Conservation (phyloP, 2,888 invertebrate genomes). For the Dione juno region DNA sequence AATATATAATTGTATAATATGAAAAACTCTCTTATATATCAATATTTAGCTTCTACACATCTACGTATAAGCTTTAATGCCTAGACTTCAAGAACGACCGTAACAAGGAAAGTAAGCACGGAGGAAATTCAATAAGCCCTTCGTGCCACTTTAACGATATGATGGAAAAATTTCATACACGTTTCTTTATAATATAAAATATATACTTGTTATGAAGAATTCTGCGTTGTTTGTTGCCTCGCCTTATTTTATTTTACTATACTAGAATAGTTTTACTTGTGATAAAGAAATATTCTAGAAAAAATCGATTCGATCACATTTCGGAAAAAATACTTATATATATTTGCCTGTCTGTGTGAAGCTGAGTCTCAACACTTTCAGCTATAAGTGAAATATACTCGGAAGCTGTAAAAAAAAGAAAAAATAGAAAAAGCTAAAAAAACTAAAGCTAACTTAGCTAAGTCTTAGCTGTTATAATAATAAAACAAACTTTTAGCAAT, state of each 20-base stretch:
- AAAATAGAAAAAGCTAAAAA: no score
- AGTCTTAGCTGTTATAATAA: no score
- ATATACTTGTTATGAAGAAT: not conserved
- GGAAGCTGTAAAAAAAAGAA: no score
- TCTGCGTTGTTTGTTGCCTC: not conserved
- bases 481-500: not conserved
- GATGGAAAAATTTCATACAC: slow-evolving; percentile 21
- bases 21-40: not conserved
- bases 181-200: slow-evolving; percentile 1
- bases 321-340: no score
- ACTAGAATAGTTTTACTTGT: no score
- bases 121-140: slow-evolving; percentile 15
- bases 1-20: not conserved
- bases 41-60: not conserved
- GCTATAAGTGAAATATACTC: no score
- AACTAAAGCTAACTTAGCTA: no score
- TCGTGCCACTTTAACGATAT: slow-evolving; percentile 17
- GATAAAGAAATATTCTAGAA: no score
- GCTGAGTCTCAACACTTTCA: no score
- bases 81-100: slow-evolving; percentile 2
- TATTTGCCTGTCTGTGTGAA: no score
- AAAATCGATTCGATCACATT: no score
- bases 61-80: not conserved
- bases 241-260: not conserved
- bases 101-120: slow-evolving; percentile 6